A percentile compares a stretch with the other conserved stretches of the same genome.
phyloP scores from a whole-genome alignment of 1,140 invertebrate species.

The Protaetia brevitarsis region DNA sequence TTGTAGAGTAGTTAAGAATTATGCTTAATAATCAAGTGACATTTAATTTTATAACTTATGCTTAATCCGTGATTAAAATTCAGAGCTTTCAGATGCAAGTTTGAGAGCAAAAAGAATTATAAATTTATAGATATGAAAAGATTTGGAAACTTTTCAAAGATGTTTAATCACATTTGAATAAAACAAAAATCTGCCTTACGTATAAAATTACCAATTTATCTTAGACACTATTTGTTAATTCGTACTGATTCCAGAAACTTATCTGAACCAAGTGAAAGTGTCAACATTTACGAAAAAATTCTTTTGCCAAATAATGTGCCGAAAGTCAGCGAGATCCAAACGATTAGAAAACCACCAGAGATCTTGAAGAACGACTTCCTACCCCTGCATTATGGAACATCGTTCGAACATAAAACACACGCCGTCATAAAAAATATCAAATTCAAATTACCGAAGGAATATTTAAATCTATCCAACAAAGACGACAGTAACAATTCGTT shows the following conservation, averaged over 20 bases:
- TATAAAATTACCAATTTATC: background rate
- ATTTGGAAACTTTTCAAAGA: too few relatives aligned
- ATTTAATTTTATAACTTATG: too few relatives aligned
- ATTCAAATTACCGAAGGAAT: slow-evolving; percentile 46
- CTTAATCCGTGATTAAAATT: too few relatives aligned
- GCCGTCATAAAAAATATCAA: slow-evolving; percentile 49
- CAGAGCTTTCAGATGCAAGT: too few relatives aligned
- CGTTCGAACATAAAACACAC: slow-evolving; percentile 35
- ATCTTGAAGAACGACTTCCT: background rate
- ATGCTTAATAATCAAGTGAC: too few relatives aligned
- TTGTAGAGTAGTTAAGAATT: too few relatives aligned
- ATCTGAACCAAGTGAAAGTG: slow-evolving; percentile 23
- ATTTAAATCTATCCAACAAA: slow-evolving; percentile 34
- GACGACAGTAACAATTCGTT: slow-evolving; percentile 22
- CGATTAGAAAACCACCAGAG: background rate
- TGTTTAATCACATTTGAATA: too few relatives aligned
- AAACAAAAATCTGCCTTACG: too few relatives aligned
- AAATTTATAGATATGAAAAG: too few relatives aligned
- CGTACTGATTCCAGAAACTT: slow-evolving; percentile 6
- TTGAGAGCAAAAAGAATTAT: too few relatives aligned
- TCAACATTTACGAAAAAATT: slow-evolving; percentile 40
- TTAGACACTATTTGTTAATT: background rate
- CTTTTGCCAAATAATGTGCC: slow-evolving; percentile 22
- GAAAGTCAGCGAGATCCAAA: background rate
- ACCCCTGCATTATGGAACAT: slow-evolving; percentile 41